Base-by-base conservation (phyloP, 2,888 invertebrate species). In the Aphrophora alni region DNA sequence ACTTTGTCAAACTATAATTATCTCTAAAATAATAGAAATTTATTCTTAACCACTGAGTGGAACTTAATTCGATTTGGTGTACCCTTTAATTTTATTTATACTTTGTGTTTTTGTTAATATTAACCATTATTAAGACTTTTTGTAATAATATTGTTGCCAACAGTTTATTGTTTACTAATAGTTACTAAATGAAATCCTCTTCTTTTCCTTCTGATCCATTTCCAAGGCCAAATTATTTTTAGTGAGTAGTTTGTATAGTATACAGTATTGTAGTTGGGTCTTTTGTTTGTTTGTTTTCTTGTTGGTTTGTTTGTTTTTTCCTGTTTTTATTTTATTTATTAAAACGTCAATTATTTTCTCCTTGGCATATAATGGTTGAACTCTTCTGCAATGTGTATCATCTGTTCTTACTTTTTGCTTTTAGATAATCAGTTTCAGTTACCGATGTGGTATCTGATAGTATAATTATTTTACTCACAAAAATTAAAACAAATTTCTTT, bases 151-250 rank as follows among this genome's bases (percentile, higher is more conserved):
- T 59, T 59, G 17, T 59, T 17, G 21, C 59, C 21, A 59, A 59
- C 59, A 59, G 21, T 21, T 59, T 59, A 21, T 21, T 59, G 59
- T 59, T 44, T 5, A 59, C 59, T 21, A 21, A 59, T 21, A n/a
- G 21, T 59, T 21, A 59, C 59, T n/a, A 21, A 21, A 59, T 59
- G 1, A 5, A 7, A n/a, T 59, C 59, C 59, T 59, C 2, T 3
- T 21, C n/a, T 59, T 21, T 3, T 21, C n/a, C 44, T 21, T 59
- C 21, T 59, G 21, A 59, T 59, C 59, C 59, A n/a, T 5, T 21
- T 59, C 59, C 59, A 59, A 59, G 59, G 59, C 59, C 59, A 59
- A 59, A 59, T 44, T 59, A 21, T 59, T 59, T n/a, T 59, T 59
- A 59, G 59, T 21, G 59, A 59, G 59, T 59, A 59, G 59, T 21